Evolutionary conservation across 2,113 vertebrate species (phyloP).

Genomic region (Neotoma lepida): DNA sequence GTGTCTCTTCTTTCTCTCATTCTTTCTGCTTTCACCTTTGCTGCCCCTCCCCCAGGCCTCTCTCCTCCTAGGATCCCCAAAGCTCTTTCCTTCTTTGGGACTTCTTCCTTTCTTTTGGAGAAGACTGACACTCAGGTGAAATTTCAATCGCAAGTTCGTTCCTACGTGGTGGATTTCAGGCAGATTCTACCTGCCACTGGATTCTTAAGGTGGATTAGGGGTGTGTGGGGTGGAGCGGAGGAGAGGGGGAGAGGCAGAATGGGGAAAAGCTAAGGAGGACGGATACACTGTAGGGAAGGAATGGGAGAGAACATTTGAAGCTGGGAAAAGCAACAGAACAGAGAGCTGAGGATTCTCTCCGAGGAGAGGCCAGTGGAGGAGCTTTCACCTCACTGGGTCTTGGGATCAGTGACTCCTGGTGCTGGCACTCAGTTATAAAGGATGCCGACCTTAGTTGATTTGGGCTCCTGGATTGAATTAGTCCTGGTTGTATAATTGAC

Average conservation of each 20-base stretch:
- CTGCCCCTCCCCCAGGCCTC: not conserved
- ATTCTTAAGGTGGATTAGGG: not conserved
- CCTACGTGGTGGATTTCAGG: conserved; percentile 7
- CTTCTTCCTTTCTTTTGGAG: conserved; percentile 31
- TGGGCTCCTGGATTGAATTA: conserved; percentile 78
- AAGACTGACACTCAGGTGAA: conserved; percentile 47
- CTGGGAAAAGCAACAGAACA: not conserved
- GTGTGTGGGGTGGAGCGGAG: not conserved
- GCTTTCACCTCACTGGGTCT: not conserved
- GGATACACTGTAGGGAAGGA: not conserved
- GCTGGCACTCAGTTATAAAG: conserved; percentile 65
- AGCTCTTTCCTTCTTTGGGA: not conserved
- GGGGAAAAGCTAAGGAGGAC: not conserved
- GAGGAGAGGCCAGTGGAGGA: not conserved
- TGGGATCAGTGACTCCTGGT: not conserved
- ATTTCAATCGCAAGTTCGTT: conserved; percentile 39
- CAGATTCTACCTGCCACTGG: not conserved
- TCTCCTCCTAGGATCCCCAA: not conserved
- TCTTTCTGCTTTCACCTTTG: not conserved
- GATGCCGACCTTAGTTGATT: conserved; percentile 74
- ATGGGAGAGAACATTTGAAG: not conserved
- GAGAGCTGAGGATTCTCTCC: not conserved
- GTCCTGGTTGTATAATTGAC: conserved; percentile 78
- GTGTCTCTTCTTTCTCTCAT: not conserved
- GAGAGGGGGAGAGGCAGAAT: no score